Base-by-base conservation (phyloP, 2,888 invertebrate genomes). In the Lycaena phlaeas region DNA sequence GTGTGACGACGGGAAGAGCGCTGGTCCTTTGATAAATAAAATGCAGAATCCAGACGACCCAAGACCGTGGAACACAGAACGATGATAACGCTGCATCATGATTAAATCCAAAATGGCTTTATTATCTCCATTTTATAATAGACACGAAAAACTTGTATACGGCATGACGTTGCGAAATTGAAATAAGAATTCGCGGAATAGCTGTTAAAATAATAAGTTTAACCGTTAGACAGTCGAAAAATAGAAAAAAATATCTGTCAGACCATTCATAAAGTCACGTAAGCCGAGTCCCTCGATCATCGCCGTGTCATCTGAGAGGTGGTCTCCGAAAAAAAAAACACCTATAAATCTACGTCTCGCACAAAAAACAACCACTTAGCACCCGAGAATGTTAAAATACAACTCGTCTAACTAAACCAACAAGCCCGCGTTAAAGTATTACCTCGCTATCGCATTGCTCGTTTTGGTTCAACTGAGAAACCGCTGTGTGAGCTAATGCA, bases 311-410 rank as follows among this genome's bases (percentile, higher is more conserved):
- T 44, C 44, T 44, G 50, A 43, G 49, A 56, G 68, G 66, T 68
- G 68, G 66, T 64, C 66, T 56, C 42, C 46, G 51, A 61, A 64
- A 65, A 68, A 64, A 67, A 61, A 63, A 38, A 48, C 50, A 53
- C 15, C 6, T 17, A 56, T 60, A 59, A 59, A 61, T 59, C 56
- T 55, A 44, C 42, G 40, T 34, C 52, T 14, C 40, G 28, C 39
- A 37, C 38, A 46, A 49, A 48, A 46, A 46, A 26, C 31, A 42
- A 39, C 41, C 48, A 48, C 50, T 48, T 45, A 46, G 30, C 46
- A 42, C 42, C 44, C 41, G 14, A 44, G 37, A n/a, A 47, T 41
- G 47, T 45, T 48, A 43, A 51, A 50, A 52, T 48, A 52, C 45
- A 49, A 46, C 46, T 46, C 37, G 44, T 27, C 40, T 41, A 45